phyloP scores from a whole-genome alignment of 2,113 vertebrate genomes.

The Salvelinus namaycush region DNA sequence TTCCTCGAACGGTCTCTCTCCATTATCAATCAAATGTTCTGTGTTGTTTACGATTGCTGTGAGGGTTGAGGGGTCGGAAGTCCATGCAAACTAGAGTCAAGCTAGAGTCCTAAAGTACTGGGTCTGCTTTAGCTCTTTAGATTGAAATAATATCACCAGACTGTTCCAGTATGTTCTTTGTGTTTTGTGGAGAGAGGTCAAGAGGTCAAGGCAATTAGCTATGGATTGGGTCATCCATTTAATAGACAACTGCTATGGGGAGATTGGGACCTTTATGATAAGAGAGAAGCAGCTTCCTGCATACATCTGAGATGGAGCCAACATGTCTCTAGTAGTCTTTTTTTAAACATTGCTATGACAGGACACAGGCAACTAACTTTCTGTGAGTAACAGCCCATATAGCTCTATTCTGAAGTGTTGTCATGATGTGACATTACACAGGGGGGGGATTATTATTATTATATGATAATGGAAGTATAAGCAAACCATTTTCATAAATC shows the following conservation, averaged over 20 bases:
- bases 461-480: background rate
- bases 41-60: constrained; percentile 72
- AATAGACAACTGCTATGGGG: constrained; percentile 8
- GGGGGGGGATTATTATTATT: background rate
- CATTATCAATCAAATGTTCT: constrained; percentile 70
- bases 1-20: constrained; percentile 53
- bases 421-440: background rate
- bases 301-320: background rate
- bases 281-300: background rate
- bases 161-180: background rate
- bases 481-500: too few species aligned
- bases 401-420: background rate
- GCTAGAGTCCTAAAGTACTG: constrained; percentile 7
- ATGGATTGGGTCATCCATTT: constrained; percentile 27
- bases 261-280: constrained; percentile 22
- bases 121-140: constrained; percentile 65
- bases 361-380: background rate
- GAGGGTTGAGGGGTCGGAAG: constrained; percentile 69
- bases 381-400: background rate
- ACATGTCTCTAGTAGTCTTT: background rate
- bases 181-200: constrained; percentile 40
- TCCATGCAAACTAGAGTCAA: constrained; percentile 47
- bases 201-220: constrained; percentile 54
- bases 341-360: constrained; percentile 10
- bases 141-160: too few species aligned